Percentiles rank a stretch among this genome's conserved stretches.
phyloP scores from a whole-genome alignment of 1,140 invertebrate species.

The Meloidogyne exigua region DNA sequence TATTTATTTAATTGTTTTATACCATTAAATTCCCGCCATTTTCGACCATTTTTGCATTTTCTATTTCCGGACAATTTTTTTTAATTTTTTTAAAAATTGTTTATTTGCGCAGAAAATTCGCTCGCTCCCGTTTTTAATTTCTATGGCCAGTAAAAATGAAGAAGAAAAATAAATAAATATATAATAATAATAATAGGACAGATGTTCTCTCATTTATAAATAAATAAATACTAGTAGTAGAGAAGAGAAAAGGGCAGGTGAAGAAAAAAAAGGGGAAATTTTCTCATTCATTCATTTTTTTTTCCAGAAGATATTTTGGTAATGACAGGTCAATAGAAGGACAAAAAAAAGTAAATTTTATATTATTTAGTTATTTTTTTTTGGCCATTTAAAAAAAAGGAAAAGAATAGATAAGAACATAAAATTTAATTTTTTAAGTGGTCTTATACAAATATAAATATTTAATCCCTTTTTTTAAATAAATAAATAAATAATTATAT shows the following conservation, averaged over 20 bases:
- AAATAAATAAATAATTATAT: no score
- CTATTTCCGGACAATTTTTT: not conserved
- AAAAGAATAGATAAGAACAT: no score
- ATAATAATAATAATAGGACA: not conserved
- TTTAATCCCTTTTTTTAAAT: no score
- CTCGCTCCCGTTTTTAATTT: conserved; percentile 13
- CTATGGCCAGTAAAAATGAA: not conserved
- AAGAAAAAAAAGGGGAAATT: conserved; percentile 2
- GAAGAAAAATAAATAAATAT: not conserved
- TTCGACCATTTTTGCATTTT: not conserved
- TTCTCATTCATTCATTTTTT: not conserved
- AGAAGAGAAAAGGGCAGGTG: conserved; percentile 9
- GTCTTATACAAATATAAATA: no score
- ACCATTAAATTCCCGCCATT: not conserved
- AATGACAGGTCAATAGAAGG: not conserved
- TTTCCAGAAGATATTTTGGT: not conserved
- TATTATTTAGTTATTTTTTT: no score
- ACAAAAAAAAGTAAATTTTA: no score
- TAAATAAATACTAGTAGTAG: no score
- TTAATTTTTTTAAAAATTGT: conserved; percentile 19
- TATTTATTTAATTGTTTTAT: not conserved
- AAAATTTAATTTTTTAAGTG: no score
- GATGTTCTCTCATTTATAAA: conserved; percentile 4
- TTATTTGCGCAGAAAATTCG: conserved; percentile 32
- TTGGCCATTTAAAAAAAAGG: no score